A percentile compares a stretch with the other conserved stretches of the same genome.
These are phyloP conservation scores for Papilio demoleus DNA, from an alignment of 2,888 invertebrate species.

Conservation along the genomic window DNA sequence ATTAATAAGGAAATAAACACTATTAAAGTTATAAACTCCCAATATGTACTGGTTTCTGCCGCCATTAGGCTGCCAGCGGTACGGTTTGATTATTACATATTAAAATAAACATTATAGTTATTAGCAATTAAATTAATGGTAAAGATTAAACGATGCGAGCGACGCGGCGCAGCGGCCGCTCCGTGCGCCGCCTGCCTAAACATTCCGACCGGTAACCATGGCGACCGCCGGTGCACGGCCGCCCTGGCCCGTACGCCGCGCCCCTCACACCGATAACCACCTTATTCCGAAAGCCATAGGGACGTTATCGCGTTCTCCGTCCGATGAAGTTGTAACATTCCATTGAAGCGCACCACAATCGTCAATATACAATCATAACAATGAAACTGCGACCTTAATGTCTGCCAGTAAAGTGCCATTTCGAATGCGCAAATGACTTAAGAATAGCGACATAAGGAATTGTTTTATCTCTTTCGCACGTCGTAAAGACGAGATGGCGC, in stretches of 20 bases:
- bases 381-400: constrained; percentile 81
- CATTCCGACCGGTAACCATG: constrained; percentile 83
- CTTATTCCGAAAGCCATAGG: constrained; percentile 64
- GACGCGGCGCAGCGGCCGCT: constrained; percentile 58
- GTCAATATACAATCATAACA: constrained; percentile 76
- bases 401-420: constrained; percentile 74
- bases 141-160: constrained; percentile 69
- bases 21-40: constrained; percentile 24
- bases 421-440: constrained; percentile 74
- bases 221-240: constrained; percentile 73
- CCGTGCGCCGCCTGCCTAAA: constrained; percentile 51
- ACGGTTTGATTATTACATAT: constrained; percentile 42
- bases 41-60: constrained; percentile 24
- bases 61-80: constrained; percentile 32
- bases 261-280: constrained; percentile 68
- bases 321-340: constrained; percentile 81
- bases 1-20: constrained; percentile 32
- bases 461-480: constrained; percentile 82
- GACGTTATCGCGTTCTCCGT: constrained; percentile 63
- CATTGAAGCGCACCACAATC: constrained; percentile 73
- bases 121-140: constrained; percentile 65
- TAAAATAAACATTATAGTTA: constrained; percentile 45
- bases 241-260: constrained; percentile 59
- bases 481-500: constrained; percentile 74
- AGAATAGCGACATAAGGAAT: constrained; percentile 83